phyloP scores from a whole-genome alignment of 2,797 vertebrate species.

The Poliocrania exsul region DNA sequence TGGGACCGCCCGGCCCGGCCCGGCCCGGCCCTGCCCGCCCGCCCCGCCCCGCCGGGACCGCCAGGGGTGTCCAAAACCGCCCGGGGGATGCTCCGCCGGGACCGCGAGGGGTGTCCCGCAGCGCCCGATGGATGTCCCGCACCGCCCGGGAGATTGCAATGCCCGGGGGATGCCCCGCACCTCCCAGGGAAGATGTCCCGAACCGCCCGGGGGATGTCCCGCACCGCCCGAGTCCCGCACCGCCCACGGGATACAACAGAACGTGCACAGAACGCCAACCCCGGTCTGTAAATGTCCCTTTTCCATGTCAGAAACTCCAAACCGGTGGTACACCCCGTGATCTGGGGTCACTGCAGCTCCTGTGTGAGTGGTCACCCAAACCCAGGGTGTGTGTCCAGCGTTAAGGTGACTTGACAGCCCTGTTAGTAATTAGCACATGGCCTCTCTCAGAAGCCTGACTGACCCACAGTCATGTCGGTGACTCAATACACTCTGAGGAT shows the following conservation, averaged over 20 bases:
- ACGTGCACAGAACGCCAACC: background rate
- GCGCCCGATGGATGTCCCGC: no score
- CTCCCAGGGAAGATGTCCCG: no score
- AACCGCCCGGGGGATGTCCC: no score
- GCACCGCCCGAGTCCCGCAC: no score
- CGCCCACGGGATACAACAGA: no score
- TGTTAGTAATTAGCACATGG: fast-evolving
- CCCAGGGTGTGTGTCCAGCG: fast-evolving
- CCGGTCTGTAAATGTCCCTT: background rate
- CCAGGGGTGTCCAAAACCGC: no score
- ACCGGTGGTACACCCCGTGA: fast-evolving
- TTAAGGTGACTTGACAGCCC: fast-evolving
- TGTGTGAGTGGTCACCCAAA: fast-evolving
- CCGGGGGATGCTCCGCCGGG: no score
- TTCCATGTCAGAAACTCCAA: background rate
- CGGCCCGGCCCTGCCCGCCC: background rate
- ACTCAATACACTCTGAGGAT: fast-evolving
- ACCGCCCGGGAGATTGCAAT: no score
- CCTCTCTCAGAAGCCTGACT: background rate
- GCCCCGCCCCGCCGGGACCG: no score
- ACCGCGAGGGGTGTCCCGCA: no score
- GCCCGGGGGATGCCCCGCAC: no score
- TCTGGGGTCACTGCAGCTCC: background rate
- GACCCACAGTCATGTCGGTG: fast-evolving
- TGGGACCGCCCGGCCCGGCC: background rate